Conservation (phyloP, 2,797 vertebrate species). For the Petrocephalus sullivani region DNA sequence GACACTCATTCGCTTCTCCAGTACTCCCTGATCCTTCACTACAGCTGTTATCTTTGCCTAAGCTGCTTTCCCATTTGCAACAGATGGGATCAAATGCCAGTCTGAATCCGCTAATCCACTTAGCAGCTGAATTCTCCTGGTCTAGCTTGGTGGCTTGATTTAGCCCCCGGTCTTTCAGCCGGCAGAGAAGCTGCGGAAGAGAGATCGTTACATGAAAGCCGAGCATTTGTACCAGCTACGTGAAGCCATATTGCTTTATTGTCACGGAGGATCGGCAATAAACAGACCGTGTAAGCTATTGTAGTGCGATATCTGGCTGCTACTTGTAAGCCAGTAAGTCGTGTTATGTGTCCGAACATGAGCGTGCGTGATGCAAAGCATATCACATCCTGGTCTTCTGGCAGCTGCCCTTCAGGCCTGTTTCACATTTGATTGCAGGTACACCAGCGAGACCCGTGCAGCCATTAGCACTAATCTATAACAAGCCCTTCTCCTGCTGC, state of each 20-base stretch:
- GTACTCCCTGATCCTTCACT: neutral
- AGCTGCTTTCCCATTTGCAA: slow-evolving; percentile 14
- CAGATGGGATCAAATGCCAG: slow-evolving; percentile 16
- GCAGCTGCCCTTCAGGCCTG: neutral
- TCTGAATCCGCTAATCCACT: slow-evolving; percentile 16
- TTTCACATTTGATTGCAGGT: neutral
- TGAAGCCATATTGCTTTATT: neutral
- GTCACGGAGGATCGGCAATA: neutral
- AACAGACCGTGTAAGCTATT: neutral
- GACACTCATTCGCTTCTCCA: neutral
- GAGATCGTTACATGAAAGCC: neutral
- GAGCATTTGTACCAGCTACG: neutral
- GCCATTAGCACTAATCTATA: neutral
- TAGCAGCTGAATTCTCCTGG: neutral
- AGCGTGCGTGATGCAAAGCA: neutral
- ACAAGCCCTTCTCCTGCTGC: neutral
- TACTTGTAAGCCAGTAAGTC: neutral
- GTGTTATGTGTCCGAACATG: neutral
- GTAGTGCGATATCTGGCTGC: neutral
- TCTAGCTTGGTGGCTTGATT: neutral
- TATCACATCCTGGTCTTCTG: neutral
- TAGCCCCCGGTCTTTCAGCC: neutral
- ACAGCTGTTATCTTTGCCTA: slow-evolving; percentile 11
- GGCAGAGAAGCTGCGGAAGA: neutral
- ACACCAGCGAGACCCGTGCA: neutral